A percentile compares a stretch with the other conserved stretches of the same genome.
Conservation (phyloP, 2,888 invertebrate genomes). For the Rhabditophanes sp. region DNA sequence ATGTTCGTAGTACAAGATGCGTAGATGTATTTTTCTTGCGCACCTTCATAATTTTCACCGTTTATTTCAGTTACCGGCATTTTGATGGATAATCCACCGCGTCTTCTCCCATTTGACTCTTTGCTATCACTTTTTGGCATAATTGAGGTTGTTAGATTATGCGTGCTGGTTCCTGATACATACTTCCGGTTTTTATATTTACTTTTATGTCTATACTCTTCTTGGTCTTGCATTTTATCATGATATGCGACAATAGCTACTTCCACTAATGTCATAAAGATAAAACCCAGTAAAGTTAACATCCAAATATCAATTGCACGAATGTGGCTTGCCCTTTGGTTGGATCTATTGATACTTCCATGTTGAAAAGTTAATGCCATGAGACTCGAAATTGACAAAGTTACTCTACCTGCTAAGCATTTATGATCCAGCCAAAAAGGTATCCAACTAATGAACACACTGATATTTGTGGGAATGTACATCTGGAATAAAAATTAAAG, state of each 20-base stretch:
- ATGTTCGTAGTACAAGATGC: no score
- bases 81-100: no score
- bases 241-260: conserved; percentile 41
- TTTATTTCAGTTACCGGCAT: no score
- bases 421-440: conserved; percentile 43
- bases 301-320: conserved; percentile 41
- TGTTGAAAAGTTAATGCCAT: conserved; percentile 44
- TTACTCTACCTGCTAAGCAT: conserved; percentile 41
- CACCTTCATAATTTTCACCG: no score
- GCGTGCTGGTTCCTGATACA: no score
- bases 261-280: conserved; percentile 25
- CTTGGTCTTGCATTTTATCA: conserved; percentile 37
- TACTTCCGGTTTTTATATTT: no score
- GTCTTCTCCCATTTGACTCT: no score
- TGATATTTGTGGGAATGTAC: conserved; percentile 42
- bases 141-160: no score
- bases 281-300: conserved; percentile 16
- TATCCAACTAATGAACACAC: conserved; percentile 38
- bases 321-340: conserved; percentile 39
- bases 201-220: no score
- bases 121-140: no score
- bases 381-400: conserved; percentile 30
- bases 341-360: conserved; percentile 38
- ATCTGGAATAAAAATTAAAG: conserved; percentile 17
- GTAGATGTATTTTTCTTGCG: no score